These are phyloP conservation scores for Sminthurinus signatus DNA, from an alignment of 1,140 invertebrate species.

Conservation along the genomic window DNA sequence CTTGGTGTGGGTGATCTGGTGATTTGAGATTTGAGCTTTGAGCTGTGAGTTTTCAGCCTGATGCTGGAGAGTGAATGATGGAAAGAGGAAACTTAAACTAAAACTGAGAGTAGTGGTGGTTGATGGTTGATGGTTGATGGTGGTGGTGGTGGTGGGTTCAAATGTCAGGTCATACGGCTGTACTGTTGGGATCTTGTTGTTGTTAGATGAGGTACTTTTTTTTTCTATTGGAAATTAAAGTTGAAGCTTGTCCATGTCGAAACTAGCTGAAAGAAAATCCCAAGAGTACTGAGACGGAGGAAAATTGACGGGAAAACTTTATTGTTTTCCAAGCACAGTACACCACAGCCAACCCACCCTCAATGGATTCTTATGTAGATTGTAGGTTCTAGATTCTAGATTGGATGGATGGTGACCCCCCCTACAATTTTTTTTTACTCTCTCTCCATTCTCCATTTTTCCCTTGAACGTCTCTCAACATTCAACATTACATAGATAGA, in stretches of 20 bases:
- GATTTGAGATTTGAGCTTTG: neutral
- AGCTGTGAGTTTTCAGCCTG: neutral
- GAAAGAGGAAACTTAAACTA: neutral
- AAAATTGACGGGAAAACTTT: slow-evolving; percentile 33
- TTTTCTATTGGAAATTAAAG: neutral
- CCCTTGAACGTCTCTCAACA: too few species aligned
- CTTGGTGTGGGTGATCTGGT: too few species aligned
- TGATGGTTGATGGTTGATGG: neutral
- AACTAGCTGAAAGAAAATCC: slow-evolving; percentile 23
- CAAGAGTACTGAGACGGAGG: slow-evolving; percentile 28
- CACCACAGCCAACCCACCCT: slow-evolving; percentile 15
- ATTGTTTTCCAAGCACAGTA: slow-evolving; percentile 22
- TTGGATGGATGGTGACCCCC: slow-evolving; percentile 15
- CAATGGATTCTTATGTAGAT: too few species aligned
- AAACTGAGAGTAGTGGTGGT: neutral
- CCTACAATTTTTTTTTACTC: too few species aligned
- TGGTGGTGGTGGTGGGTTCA: slow-evolving; percentile 12
- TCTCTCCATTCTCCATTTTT: neutral
- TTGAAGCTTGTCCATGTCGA: neutral
- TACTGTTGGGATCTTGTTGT: neutral
- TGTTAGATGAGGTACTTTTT: too few species aligned
- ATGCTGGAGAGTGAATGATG: neutral
- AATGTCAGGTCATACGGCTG: slow-evolving; percentile 19
- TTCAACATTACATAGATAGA: too few species aligned
- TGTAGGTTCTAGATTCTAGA: too few species aligned